These are phyloP conservation scores for Triplophysa siluroides DNA, from an alignment of 2,113 vertebrate genomes.

Conservation along the genomic window DNA sequence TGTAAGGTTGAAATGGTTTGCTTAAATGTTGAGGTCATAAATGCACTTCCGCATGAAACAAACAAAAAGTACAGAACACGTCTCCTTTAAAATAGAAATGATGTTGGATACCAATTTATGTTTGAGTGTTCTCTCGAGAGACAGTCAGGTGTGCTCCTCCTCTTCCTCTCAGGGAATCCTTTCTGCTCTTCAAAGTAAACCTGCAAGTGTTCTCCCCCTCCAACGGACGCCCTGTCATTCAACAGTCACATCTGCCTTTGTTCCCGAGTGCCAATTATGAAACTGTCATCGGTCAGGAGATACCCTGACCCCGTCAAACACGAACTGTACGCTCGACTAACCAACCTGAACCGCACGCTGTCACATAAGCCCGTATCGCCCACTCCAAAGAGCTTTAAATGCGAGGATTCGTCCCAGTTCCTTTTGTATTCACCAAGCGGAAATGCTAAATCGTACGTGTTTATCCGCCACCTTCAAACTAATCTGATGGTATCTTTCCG, in stretches of 20 bases:
- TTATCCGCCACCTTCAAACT: neutral
- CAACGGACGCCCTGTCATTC: neutral
- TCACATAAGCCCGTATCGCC: neutral
- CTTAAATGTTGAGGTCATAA: too few relatives aligned
- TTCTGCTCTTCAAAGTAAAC: slow-evolving; percentile 34
- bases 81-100: neutral
- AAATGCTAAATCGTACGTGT: neutral
- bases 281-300: slow-evolving; percentile 21
- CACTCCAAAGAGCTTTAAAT: neutral
- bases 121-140: neutral
- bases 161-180: slow-evolving; percentile 10
- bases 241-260: neutral
- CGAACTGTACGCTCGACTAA: neutral
- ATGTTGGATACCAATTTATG: neutral
- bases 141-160: neutral
- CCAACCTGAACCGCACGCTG: neutral
- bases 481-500: neutral
- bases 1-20: too few relatives aligned
- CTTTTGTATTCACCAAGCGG: neutral
- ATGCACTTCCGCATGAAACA: too few relatives aligned
- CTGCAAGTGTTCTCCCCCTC: slow-evolving; percentile 4
- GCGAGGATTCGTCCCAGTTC: neutral
- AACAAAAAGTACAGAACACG: neutral
- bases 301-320: slow-evolving; percentile 20
- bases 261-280: slow-evolving; percentile 35